phyloP scores from a whole-genome alignment of 2,113 vertebrate genomes.

The Microtus pennsylvanicus region DNA sequence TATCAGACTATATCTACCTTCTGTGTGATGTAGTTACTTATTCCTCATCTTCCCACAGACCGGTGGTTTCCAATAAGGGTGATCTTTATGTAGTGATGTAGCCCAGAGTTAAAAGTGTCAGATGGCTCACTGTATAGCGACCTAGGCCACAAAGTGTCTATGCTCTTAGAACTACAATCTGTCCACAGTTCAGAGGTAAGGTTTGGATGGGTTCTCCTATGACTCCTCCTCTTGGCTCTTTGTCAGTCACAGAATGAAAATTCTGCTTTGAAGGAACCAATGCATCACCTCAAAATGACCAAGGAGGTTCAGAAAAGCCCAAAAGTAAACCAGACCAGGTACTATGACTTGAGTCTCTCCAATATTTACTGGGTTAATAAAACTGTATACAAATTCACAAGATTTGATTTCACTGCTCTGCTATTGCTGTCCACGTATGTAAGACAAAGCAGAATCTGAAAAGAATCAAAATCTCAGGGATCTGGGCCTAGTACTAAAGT shows the following conservation, averaged over 20 bases:
- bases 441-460: slow-evolving; percentile 26
- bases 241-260: slow-evolving; percentile 22
- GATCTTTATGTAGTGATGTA: background rate
- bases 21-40: background rate
- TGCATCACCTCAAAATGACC: background rate
- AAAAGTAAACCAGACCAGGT: background rate
- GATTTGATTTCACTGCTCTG: background rate
- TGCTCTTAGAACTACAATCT: background rate
- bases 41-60: background rate
- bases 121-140: background rate
- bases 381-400: slow-evolving; percentile 29
- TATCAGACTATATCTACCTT: background rate
- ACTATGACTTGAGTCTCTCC: background rate
- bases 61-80: background rate
- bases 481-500: background rate
- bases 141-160: background rate
- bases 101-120: background rate
- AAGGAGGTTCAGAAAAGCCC: background rate
- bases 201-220: background rate
- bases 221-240: background rate
- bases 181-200: background rate
- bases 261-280: background rate
- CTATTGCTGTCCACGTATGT: background rate
- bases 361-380: background rate
- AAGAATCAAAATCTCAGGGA: slow-evolving; percentile 25